These are phyloP conservation scores for Periophthalmodon schlosseri DNA, from an alignment of 2,113 vertebrate genomes.

Conservation along the genomic window DNA sequence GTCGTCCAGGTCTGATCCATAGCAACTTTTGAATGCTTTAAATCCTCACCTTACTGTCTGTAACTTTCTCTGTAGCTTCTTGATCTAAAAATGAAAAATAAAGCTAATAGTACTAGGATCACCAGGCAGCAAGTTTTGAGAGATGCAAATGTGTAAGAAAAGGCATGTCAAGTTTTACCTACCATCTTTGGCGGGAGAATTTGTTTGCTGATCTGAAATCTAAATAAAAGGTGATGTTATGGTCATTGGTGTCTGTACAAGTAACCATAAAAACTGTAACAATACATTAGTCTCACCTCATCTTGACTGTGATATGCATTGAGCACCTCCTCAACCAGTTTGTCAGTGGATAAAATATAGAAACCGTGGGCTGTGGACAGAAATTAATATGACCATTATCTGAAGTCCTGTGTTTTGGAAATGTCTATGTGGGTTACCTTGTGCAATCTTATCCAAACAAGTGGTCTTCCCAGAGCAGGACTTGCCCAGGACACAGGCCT, in stretches of 20 bases:
- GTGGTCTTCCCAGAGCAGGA: slow-evolving; percentile 87
- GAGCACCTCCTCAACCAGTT: slow-evolving; percentile 82
- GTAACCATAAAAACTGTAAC: not conserved
- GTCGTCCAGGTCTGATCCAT: too few species aligned
- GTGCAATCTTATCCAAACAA: slow-evolving; percentile 78
- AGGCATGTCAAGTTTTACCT: not conserved
- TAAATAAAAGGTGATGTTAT: slow-evolving; percentile 18
- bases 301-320: slow-evolving; percentile 68
- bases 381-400: not conserved
- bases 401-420: not conserved
- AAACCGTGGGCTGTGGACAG: slow-evolving; percentile 79
- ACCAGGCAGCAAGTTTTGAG: too few species aligned
- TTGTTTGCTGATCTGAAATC: slow-evolving; percentile 20
- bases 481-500: slow-evolving; percentile 90
- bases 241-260: not conserved
- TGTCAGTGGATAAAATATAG: slow-evolving; percentile 77
- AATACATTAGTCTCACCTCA: slow-evolving; percentile 19
- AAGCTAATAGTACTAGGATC: not conserved
- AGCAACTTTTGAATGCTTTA: not conserved
- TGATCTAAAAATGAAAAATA: not conserved
- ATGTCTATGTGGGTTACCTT: slow-evolving; percentile 75
- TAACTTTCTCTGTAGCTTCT: not conserved
- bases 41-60: not conserved
- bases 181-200: not conserved
- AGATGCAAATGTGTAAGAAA: too few species aligned